Percentiles rank a stretch among this genome's conserved stretches.
phyloP scores from a whole-genome alignment of 2,888 invertebrate genomes.

The Apoda limacodes region DNA sequence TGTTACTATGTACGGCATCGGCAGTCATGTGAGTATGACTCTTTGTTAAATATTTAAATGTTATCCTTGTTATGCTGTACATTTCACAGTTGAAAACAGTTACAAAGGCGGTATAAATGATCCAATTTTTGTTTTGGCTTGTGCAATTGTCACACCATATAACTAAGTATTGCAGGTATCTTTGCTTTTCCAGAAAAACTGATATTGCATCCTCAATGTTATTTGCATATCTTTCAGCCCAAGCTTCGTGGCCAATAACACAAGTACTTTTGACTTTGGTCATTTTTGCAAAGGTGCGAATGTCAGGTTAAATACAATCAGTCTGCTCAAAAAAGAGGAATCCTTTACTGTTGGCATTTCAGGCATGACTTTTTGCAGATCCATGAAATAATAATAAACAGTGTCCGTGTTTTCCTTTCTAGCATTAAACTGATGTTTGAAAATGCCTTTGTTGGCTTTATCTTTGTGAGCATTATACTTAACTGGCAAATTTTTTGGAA shows the following conservation, averaged over 20 bases:
- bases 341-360: conserved; percentile 14
- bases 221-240: conserved; percentile 14
- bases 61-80: conserved; percentile 5
- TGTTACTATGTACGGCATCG: conserved; percentile 13
- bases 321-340: conserved; percentile 15
- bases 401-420: conserved; percentile 3
- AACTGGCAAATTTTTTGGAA: conserved; percentile 7
- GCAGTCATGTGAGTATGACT: conserved; percentile 16
- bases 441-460: conserved; percentile 11
- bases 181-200: conserved; percentile 11
- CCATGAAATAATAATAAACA: conserved; percentile 1
- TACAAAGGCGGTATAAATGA: conserved; percentile 12
- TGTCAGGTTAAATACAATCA: conserved; percentile 16
- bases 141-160: conserved; percentile 16
- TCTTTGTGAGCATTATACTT: conserved; percentile 8
- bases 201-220: conserved; percentile 14
- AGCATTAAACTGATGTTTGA: conserved; percentile 8
- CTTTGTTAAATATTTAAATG: too few relatives aligned
- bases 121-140: conserved; percentile 16
- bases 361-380: conserved; percentile 9
- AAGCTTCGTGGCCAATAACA: conserved; percentile 16
- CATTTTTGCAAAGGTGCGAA: conserved; percentile 14
- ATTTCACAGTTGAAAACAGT: conserved; percentile 6
- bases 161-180: conserved; percentile 8
- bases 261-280: conserved; percentile 11